phyloP scores from a whole-genome alignment of 1,140 invertebrate genomes.

The Pollicipes pollicipes region DNA sequence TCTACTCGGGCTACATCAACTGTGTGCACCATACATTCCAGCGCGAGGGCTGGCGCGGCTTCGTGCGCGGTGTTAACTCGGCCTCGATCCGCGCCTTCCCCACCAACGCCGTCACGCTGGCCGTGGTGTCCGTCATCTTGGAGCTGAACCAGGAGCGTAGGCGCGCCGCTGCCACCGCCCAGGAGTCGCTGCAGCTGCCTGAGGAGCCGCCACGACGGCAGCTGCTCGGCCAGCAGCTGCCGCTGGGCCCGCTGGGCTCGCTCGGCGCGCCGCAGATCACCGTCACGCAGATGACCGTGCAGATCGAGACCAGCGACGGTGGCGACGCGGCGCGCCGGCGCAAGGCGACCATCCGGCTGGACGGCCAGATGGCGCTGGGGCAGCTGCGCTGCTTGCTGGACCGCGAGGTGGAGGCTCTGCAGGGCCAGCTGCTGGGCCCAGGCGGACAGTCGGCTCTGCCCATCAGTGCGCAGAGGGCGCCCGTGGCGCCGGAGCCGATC shows the following conservation, averaged over 20 bases:
- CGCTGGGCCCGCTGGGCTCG: not conserved
- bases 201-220: not conserved
- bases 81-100: slow-evolving; percentile 71
- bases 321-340: no score
- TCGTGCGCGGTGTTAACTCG: slow-evolving; percentile 51
- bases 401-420: not conserved
- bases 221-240: not conserved
- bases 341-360: not conserved
- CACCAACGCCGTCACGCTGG: slow-evolving; percentile 77
- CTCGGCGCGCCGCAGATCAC: not conserved
- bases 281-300: not conserved
- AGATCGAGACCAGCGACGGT: not conserved
- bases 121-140: slow-evolving; percentile 59
- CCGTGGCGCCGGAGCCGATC: not conserved
- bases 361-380: not conserved
- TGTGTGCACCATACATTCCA: slow-evolving; percentile 48
- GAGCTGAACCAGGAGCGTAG: slow-evolving; percentile 21
- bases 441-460: not conserved
- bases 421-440: not conserved
- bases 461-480: not conserved
- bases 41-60: slow-evolving; percentile 44
- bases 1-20: slow-evolving; percentile 47
- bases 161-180: not conserved
- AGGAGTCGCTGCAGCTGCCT: not conserved
- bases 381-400: not conserved